These are phyloP conservation scores for Rhogogaster chlorosoma DNA, from an alignment of 2,888 invertebrate species.

Conservation along the genomic window DNA sequence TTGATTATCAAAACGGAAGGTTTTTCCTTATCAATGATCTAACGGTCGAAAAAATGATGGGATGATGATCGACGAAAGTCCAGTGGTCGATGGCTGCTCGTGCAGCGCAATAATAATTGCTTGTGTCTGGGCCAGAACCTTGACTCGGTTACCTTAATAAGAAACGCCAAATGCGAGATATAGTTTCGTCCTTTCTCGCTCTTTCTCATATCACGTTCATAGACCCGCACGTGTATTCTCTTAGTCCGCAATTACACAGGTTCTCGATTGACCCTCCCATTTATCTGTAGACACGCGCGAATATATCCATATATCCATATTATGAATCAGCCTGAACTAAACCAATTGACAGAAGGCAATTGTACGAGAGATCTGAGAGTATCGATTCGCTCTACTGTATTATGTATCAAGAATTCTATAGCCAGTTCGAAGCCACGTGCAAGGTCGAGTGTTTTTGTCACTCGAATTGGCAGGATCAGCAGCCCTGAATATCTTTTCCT, in stretches of 20 bases:
- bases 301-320: neutral
- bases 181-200: constrained; percentile 62
- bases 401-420: constrained; percentile 22
- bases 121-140: constrained; percentile 61
- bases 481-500: neutral
- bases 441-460: neutral
- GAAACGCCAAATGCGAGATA: constrained; percentile 69
- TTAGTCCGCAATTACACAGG: constrained; percentile 37
- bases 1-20: neutral
- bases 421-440: neutral
- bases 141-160: constrained; percentile 76
- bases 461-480: neutral
- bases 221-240: constrained; percentile 10
- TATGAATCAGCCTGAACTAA: constrained; percentile 12
- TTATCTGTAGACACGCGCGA: constrained; percentile 17
- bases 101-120: constrained; percentile 35
- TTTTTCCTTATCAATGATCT: neutral
- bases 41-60: constrained; percentile 3
- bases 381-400: constrained; percentile 30
- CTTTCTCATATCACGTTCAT: constrained; percentile 50
- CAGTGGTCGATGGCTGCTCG: constrained; percentile 21
- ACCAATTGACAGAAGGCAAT: constrained; percentile 30
- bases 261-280: constrained; percentile 39
- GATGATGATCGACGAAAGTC: constrained; percentile 5
- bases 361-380: constrained; percentile 13